These are phyloP conservation scores for Microchrysa polita DNA, from an alignment of 2,888 invertebrate species.

Conservation along the genomic window DNA sequence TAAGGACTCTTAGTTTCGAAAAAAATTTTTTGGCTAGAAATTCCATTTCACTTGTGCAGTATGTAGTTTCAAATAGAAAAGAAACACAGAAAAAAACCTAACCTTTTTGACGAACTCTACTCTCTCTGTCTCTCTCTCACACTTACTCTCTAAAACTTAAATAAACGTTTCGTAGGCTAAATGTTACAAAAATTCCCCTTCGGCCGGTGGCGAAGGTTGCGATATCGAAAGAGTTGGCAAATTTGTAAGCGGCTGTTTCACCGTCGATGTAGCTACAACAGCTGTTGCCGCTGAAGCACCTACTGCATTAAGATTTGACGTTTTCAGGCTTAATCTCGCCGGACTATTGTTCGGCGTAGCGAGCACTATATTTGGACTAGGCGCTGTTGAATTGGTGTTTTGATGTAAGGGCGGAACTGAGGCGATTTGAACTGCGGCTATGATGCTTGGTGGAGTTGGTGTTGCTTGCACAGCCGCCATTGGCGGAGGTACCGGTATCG, in stretches of 20 bases:
- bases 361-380: conserved; percentile 52
- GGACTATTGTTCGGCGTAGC: conserved; percentile 57
- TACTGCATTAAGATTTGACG: conserved; percentile 38
- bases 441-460: conserved; percentile 35
- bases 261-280: no score
- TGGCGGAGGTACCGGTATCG: not conserved
- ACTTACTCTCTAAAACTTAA: conserved; percentile 56
- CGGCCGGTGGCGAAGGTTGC: conserved; percentile 81
- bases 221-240: conserved; percentile 81
- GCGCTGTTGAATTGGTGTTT: conserved; percentile 29
- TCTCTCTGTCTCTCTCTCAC: no score
- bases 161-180: conserved; percentile 65
- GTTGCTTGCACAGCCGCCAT: no score
- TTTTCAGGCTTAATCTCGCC: conserved; percentile 56
- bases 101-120: not conserved
- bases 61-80: no score
- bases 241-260: conserved; percentile 62
- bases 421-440: conserved; percentile 48
- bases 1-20: no score
- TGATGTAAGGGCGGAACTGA: conserved; percentile 58
- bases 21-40: no score
- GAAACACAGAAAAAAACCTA: not conserved
- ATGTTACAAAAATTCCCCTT: conserved; percentile 65
- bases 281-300: conserved; percentile 43
- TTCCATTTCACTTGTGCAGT: conserved; percentile 1